Evolutionary conservation across 2,113 vertebrate species (phyloP), one percentile per base, ranked within the genome.

Genomic region (Anoplopoma fimbria): DNA sequence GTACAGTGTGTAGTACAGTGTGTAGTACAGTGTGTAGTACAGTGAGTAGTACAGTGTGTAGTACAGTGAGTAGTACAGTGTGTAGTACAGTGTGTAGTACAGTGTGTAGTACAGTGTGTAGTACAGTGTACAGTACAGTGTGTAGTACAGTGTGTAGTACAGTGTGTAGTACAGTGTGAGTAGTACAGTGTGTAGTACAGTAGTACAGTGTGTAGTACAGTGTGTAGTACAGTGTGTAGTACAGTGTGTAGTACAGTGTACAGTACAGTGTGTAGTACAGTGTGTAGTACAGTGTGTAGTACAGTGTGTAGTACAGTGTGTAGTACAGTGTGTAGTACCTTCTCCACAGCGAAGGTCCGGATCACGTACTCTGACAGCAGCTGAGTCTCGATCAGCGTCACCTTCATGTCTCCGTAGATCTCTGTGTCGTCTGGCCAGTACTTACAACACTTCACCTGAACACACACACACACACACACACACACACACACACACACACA

Each of bases 381-480:
- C 86, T 99, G 97, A 47, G 98, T 99, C 94, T 99, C 98, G 88
- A 99, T 99, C 73, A 99, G 94, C 2, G 98, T 99, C 75, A 99
- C 97, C 94, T 99, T 99, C 95, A 99, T 98, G 92, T 99, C 98
- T 81, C 98, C 97, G 78, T 99, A 99, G 87, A 99, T 98, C 92
- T 99, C 98, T 0, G 97, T 98, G 92, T 99, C 98, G 62, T 99
- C 98, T 0, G 98, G 97, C 98, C 98, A 99, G 93, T 99, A 99
- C 91, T 99, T 99, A 95, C 97, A 99, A 86, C 98, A 99, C 84
- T 99, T 99, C 84, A 99, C 98, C 98, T 99, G 91, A 63, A 67
- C 47, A 60, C 55, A 69, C 45, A 67, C 70, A 72, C 51, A 31
- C 27, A 81, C 42, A 72, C 51, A 73, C 34, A 61, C 69, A 79